These are phyloP conservation scores for Zeuzera pyrina DNA, from an alignment of 2,888 invertebrate genomes.

Conservation along the genomic window DNA sequence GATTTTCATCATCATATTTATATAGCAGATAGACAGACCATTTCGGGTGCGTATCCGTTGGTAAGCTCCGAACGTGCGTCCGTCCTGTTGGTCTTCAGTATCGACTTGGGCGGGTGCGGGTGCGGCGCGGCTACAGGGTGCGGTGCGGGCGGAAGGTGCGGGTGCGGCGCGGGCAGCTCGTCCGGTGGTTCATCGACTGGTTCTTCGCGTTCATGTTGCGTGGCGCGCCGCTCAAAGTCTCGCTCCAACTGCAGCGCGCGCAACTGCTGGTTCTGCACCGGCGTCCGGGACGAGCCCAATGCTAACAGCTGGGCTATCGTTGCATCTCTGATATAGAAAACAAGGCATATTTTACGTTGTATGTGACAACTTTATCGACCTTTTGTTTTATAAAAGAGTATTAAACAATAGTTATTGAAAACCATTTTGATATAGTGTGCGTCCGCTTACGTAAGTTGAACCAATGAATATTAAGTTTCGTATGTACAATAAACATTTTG, in stretches of 20 bases:
- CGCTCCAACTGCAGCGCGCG: constrained; percentile 92
- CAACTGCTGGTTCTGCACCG: constrained; percentile 90
- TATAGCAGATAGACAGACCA: too few relatives aligned
- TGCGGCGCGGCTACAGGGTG: constrained; percentile 12
- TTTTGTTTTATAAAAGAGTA: too few relatives aligned
- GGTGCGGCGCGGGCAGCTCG: constrained; percentile 26
- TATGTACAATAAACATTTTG: too few relatives aligned
- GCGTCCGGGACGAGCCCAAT: constrained; percentile 74
- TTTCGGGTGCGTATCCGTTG: constrained; percentile 45
- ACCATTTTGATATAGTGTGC: too few relatives aligned
- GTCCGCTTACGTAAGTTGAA: too few relatives aligned
- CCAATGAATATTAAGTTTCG: constrained; percentile 25
- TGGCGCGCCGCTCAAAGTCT: constrained; percentile 93
- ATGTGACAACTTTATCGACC: too few relatives aligned
- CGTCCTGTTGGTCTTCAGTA: constrained; percentile 63
- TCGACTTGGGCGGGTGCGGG: constrained; percentile 56
- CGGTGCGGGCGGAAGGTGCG: constrained; percentile 18
- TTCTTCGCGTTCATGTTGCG: constrained; percentile 78
- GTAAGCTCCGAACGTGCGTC: constrained; percentile 33
- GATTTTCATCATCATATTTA: too few relatives aligned
- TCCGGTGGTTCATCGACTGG: constrained; percentile 41
- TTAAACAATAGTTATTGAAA: too few relatives aligned
- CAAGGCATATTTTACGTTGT: constrained; percentile 83
- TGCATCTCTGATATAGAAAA: constrained; percentile 81
- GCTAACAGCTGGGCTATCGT: constrained; percentile 86